Conservation (phyloP, 1,140 invertebrate genomes). For the Chironomus tepperi region DNA sequence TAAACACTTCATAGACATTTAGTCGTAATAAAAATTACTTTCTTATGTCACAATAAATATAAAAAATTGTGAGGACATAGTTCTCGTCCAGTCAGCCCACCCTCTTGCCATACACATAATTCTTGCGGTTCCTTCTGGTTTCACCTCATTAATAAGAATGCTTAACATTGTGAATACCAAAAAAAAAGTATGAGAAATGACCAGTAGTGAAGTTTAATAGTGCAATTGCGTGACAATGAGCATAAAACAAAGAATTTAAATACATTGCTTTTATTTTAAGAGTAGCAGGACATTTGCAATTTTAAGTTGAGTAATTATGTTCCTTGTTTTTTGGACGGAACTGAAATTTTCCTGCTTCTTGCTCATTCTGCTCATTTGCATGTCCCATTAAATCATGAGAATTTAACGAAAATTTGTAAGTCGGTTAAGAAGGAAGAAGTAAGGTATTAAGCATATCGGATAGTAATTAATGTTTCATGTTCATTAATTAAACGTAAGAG, state of each 20-base stretch:
- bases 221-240: slow-evolving; percentile 20
- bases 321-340: background rate
- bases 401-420: background rate
- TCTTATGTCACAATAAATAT: too few relatives aligned
- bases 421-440: background rate
- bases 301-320: slow-evolving; percentile 13
- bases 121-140: background rate
- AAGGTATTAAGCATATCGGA: background rate
- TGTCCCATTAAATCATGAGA: slow-evolving; percentile 8
- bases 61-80: too few relatives aligned
- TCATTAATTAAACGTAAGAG: too few relatives aligned
- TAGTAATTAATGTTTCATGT: too few relatives aligned
- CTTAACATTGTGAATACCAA: background rate
- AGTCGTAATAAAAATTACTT: too few relatives aligned
- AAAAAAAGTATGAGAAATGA: background rate
- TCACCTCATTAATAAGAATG: background rate
- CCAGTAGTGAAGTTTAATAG: slow-evolving; percentile 11
- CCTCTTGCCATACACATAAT: too few relatives aligned
- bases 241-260: slow-evolving; percentile 19
- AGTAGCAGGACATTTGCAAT: slow-evolving; percentile 15
- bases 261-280: slow-evolving; percentile 16
- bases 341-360: background rate
- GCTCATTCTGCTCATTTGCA: background rate
- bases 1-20: too few relatives aligned
- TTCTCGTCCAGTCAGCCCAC: too few relatives aligned